phyloP scores from a whole-genome alignment of 2,113 vertebrate species.

The Gallinago undulata region DNA sequence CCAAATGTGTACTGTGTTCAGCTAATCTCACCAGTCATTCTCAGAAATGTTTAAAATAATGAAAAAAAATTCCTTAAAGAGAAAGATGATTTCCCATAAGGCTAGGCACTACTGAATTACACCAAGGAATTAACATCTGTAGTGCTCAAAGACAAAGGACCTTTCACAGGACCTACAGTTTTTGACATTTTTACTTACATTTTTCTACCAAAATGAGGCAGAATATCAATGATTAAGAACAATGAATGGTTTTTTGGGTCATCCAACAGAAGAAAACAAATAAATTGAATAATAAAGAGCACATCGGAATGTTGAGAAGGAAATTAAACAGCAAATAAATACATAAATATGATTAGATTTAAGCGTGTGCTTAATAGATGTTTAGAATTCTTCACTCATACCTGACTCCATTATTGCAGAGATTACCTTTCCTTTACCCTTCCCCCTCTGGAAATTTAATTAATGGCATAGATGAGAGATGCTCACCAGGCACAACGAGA shows the following conservation, averaged over 20 bases:
- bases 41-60: background rate
- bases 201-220: background rate
- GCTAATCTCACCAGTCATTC: constrained; percentile 1
- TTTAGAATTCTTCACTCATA: background rate
- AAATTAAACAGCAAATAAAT: background rate
- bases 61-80: background rate
- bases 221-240: background rate
- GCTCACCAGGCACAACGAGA: background rate
- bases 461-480: background rate
- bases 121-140: background rate
- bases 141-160: background rate
- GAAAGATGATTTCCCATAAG: background rate
- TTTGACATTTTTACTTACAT: background rate
- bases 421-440: background rate
- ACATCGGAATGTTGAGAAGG: background rate
- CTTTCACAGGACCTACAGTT: background rate
- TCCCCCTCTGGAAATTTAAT: background rate
- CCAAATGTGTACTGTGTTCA: background rate
- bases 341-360: background rate
- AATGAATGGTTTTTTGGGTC: background rate
- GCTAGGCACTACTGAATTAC: background rate
- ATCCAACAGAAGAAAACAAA: background rate
- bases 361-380: background rate
- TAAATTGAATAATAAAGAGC: background rate
- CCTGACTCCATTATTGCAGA: background rate